phyloP scores from a whole-genome alignment of 37 sponge, comb jelly and placozoan species.

The Chondrosia reniformis region DNA sequence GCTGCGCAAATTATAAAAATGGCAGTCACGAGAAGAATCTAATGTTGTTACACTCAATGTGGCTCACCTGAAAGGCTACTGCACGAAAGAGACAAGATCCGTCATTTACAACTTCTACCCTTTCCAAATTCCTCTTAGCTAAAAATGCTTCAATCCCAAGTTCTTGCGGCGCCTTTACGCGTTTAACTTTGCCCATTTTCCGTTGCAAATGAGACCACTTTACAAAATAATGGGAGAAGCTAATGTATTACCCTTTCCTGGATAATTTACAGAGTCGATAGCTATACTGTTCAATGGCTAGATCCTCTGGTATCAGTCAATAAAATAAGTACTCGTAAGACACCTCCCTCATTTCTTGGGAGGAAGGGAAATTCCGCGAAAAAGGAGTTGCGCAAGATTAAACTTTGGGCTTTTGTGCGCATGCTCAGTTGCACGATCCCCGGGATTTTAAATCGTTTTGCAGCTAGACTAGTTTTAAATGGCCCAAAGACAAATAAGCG shows the following conservation, averaged over 20 bases:
- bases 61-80: constrained; percentile 82
- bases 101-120: constrained; percentile 77
- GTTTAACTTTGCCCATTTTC: constrained; percentile 1
- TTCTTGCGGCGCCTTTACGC: neutral
- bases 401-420: neutral
- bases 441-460: neutral
- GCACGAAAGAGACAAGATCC: constrained; percentile 90
- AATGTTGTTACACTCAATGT: no score
- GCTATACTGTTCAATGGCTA: no score
- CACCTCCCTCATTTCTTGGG: constrained; percentile 3
- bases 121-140: constrained; percentile 20
- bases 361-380: constrained; percentile 22
- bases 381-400: neutral
- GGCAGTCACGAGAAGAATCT: no score
- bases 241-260: no score
- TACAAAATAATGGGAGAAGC: no score
- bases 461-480: neutral
- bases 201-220: neutral
- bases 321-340: neutral
- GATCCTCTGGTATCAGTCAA: no score
- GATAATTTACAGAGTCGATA: no score
- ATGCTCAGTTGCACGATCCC: constrained; percentile 19
- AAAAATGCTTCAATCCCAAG: constrained; percentile 41
- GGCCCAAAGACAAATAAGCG: neutral
- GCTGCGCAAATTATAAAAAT: neutral